phyloP scores from a whole-genome alignment of 1,140 invertebrate genomes.

The Drosophila orosa region DNA sequence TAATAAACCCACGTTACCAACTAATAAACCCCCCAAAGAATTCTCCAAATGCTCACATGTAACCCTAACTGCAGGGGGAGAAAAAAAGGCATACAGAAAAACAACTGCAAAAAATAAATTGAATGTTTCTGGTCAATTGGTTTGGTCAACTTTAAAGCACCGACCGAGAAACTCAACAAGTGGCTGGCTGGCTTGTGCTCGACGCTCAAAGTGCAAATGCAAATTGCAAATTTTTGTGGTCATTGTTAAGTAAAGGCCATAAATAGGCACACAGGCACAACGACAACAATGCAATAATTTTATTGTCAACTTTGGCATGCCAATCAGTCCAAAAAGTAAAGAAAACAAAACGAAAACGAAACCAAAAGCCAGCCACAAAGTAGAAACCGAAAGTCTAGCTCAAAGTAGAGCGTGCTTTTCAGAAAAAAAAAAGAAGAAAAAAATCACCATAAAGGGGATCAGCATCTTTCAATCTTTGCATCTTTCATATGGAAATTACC shows the following conservation, averaged over 20 bases:
- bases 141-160: slow-evolving; percentile 58
- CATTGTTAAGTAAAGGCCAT: slow-evolving; percentile 78
- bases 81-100: not conserved
- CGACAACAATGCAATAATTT: slow-evolving; percentile 67
- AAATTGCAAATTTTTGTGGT: slow-evolving; percentile 80
- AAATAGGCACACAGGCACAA: slow-evolving; percentile 62
- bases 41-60: slow-evolving; percentile 20
- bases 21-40: slow-evolving; percentile 8
- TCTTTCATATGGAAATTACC: slow-evolving; percentile 39
- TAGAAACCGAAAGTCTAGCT: slow-evolving; percentile 52
- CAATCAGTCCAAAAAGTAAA: slow-evolving; percentile 43
- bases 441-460: slow-evolving; percentile 6
- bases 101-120: slow-evolving; percentile 33
- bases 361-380: slow-evolving; percentile 19
- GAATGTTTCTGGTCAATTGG: slow-evolving; percentile 58
- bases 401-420: slow-evolving; percentile 27
- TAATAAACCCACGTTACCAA: not conserved
- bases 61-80: not conserved
- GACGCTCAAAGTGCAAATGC: slow-evolving; percentile 75
- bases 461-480: slow-evolving; percentile 36
- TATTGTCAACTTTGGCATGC: slow-evolving; percentile 74
- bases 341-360: slow-evolving; percentile 18
- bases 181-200: slow-evolving; percentile 36
- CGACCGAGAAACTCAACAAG: slow-evolving; percentile 38
- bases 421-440: not conserved